Conservation (phyloP, 1,140 invertebrate species). For the Atta colombica region DNA sequence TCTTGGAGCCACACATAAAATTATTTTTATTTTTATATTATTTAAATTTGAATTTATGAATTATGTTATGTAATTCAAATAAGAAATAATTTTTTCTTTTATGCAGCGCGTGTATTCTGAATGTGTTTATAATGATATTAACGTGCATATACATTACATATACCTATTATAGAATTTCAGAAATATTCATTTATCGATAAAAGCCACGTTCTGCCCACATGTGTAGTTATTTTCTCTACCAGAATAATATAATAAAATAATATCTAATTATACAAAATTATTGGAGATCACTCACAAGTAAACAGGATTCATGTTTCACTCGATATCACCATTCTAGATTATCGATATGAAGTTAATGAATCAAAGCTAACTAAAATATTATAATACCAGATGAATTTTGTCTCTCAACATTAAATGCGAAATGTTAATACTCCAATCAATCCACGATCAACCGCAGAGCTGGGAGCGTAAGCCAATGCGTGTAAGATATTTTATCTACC, state of each 20-base stretch:
- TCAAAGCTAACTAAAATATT: neutral
- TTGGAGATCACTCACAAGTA: neutral
- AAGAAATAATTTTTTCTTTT: neutral
- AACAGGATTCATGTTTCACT: neutral
- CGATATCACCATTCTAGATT: neutral
- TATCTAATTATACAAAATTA: slow-evolving; percentile 6
- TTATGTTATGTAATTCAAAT: neutral
- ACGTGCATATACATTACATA: no score
- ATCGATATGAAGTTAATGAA: neutral
- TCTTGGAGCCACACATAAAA: no score
- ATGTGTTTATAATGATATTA: no score
- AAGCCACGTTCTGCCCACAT: no score
- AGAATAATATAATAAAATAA: neutral
- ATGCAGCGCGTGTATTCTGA: neutral
- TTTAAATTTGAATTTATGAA: neutral
- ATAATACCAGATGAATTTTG: neutral
- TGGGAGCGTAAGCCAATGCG: neutral
- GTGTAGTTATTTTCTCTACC: neutral
- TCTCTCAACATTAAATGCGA: slow-evolving; percentile 11
- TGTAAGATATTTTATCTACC: neutral
- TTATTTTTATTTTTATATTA: no score
- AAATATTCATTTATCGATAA: no score
- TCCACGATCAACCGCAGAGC: neutral
- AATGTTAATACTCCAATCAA: slow-evolving; percentile 22
- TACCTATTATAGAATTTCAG: no score